Evolutionary conservation across 2,113 vertebrate genomes (phyloP), one percentile per base, ranked within the genome.

Genomic region (Pteruthius melanotis): DNA sequence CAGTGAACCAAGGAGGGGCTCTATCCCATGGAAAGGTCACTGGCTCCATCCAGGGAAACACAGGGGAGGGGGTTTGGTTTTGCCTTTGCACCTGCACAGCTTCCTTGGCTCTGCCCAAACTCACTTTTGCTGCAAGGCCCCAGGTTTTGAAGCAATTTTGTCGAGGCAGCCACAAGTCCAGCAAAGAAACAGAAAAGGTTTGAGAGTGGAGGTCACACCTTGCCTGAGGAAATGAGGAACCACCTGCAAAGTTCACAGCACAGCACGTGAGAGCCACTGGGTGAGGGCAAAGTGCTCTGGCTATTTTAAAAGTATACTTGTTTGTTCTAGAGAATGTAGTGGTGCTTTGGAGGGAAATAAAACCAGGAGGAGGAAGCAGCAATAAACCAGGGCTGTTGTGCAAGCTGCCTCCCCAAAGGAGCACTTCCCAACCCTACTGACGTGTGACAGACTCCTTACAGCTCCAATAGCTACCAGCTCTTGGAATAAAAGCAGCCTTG

Each of bases 341-440:
- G 77, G 60, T 87, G 52, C 89, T 94, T 92, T 71, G 57, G 86
- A 94, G 95, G 70, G 83, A 95, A 87, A 95, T 95, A 91, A 94
- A 97, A 56, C 22, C 39, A 39, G 87, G 80, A 47, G 9, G 65
- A 89, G 60, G 87, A 86, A 82, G 64, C 72, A 87, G 65, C 54
- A 91, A 94, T 91, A 94, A 95, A 92, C 10, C 85, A 83, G 59
- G 72, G 31, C 52, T 81, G 80, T 30, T 75, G 80, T 92, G 89
- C 80, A 56, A 75, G 80, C 12, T 56, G 47, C 56, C 72, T 91
- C 92, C 95, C 83, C 83, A 30, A n/a, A 80, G 74, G 91, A 94
- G 77, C 76, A 37, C 54, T 95, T 89, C 11, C 17, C 54, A 68
- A 37, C 54, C 76, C 31, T 74, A 0, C 83, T 47, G 86, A 86